Conservation (phyloP, 2,113 vertebrate genomes). For the Sigmodon hispidus region DNA sequence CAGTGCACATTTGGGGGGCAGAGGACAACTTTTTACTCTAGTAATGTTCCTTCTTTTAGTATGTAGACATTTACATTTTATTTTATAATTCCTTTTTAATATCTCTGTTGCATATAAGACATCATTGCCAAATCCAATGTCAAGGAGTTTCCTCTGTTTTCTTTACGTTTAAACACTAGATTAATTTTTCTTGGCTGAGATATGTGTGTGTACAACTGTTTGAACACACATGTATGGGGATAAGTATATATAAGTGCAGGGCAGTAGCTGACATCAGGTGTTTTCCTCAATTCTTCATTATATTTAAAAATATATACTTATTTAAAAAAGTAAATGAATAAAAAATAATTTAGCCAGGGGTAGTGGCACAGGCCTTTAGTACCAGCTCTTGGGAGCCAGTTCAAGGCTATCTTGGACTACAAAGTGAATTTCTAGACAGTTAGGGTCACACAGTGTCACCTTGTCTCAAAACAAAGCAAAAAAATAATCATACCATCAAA, state of each 20-base stretch:
- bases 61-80: conserved; percentile 10
- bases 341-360: neutral
- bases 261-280: neutral
- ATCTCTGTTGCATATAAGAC: neutral
- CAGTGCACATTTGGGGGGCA: neutral
- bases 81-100: neutral
- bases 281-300: neutral
- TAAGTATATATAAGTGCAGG: neutral
- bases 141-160: neutral
- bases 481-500: neutral
- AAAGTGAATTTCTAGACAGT: neutral
- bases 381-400: neutral
- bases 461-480: neutral
- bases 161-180: neutral
- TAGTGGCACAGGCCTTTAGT: neutral
- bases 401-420: neutral
- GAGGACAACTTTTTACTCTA: neutral
- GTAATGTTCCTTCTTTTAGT: neutral
- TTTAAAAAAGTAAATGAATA: neutral
- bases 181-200: neutral
- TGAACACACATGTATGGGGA: neutral
- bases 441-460: neutral
- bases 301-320: neutral
- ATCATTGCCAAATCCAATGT: neutral
- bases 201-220: neutral